phyloP scores from a whole-genome alignment of 2,113 vertebrate species.

The Silurus asotus region DNA sequence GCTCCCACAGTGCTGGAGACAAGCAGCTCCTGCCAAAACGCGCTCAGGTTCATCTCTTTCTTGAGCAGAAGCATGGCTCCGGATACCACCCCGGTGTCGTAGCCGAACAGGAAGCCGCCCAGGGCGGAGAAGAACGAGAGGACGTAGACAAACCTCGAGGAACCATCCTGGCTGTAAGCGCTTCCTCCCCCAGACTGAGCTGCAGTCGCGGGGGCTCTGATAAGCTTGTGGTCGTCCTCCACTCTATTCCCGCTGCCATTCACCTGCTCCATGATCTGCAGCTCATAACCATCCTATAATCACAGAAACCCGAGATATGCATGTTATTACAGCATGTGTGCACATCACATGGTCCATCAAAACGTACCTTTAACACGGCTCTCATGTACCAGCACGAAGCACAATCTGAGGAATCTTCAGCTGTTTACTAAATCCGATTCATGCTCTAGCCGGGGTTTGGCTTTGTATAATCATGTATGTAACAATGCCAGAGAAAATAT shows the following conservation, averaged over 20 bases:
- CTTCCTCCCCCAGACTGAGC: slow-evolving; percentile 59
- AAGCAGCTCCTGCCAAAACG: slow-evolving; percentile 93
- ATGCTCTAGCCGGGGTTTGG: neutral
- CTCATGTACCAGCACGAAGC: neutral
- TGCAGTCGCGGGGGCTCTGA: slow-evolving; percentile 57
- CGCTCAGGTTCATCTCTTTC: slow-evolving; percentile 83
- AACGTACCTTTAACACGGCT: neutral
- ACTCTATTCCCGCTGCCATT: slow-evolving; percentile 74
- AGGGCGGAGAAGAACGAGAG: slow-evolving; percentile 84
- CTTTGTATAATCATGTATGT: neutral
- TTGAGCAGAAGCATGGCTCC: slow-evolving; percentile 94
- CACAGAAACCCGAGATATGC: slow-evolving; percentile 70
- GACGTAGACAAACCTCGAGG: slow-evolving; percentile 76
- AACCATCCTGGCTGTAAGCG: slow-evolving; percentile 72
- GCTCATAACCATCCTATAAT: slow-evolving; percentile 74
- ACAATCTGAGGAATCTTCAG: neutral
- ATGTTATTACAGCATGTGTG: neutral
- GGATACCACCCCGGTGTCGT: slow-evolving; percentile 95
- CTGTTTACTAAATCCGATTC: neutral
- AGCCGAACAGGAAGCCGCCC: slow-evolving; percentile 94
- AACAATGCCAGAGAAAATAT: no score
- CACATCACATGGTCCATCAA: neutral
- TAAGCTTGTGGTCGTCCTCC: slow-evolving; percentile 74
- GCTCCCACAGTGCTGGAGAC: slow-evolving; percentile 91
- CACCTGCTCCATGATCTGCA: slow-evolving; percentile 74